Conservation (phyloP, 2,113 vertebrate species). For the Saguinus midas region DNA sequence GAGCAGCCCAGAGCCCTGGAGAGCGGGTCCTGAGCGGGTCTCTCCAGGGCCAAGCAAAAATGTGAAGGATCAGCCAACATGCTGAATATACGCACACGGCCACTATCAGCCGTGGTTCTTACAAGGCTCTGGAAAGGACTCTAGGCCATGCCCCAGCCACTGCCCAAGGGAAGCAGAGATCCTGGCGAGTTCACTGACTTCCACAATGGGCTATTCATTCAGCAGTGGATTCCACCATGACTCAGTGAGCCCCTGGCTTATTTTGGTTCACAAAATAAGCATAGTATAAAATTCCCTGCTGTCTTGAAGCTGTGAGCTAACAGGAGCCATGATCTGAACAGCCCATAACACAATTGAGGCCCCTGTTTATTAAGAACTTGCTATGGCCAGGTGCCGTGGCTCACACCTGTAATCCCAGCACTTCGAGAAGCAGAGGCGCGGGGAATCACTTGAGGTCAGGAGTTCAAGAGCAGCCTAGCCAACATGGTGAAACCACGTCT, state of each 20-base stretch:
- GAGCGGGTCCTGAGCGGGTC: neutral
- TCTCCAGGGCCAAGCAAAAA: neutral
- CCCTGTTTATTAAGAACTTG: too few relatives aligned
- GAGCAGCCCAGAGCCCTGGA: neutral
- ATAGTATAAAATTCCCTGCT: neutral
- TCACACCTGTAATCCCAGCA: too few relatives aligned
- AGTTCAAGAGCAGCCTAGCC: too few relatives aligned
- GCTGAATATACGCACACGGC: neutral
- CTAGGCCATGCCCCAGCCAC: rapidly evolving
- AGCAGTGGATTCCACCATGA: neutral
- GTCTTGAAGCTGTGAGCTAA: neutral
- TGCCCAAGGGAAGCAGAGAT: too few relatives aligned
- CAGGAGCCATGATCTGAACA: neutral
- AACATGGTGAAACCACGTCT: too few relatives aligned
- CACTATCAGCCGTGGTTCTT: neutral
- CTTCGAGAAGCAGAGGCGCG: too few relatives aligned
- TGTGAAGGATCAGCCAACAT: neutral
- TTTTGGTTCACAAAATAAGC: neutral
- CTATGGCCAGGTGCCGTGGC: too few relatives aligned
- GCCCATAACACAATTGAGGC: rapidly evolving
- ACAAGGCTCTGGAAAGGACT: rapidly evolving
- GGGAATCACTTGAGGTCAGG: too few relatives aligned
- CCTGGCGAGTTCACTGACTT: rapidly evolving
- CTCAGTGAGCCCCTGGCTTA: too few relatives aligned
- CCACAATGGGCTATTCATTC: too few relatives aligned